Evolutionary conservation across 1,140 invertebrate species (phyloP).

Genomic region (Aleiodes sp.): DNA sequence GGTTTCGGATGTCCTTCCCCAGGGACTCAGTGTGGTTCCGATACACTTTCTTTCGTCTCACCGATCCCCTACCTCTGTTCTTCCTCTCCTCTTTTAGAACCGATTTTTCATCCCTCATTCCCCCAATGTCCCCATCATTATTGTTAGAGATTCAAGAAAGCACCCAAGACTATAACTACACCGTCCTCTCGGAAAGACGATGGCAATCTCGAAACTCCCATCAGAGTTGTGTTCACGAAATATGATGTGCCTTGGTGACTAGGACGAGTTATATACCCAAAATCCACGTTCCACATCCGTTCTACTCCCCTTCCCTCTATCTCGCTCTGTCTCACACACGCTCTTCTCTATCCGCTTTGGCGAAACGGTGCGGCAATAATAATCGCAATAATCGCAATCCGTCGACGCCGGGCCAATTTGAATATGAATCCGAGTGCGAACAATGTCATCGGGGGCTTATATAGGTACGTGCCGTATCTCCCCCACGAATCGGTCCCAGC

Average conservation of each 20-base stretch:
- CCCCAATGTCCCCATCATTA: neutral
- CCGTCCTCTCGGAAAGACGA: constrained; percentile 7
- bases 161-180: neutral
- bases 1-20: constrained; percentile 32
- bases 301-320: neutral
- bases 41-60: neutral
- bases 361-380: constrained; percentile 58
- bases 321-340: neutral
- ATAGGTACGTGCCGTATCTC: constrained; percentile 64
- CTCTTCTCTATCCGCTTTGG: neutral
- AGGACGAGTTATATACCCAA: constrained; percentile 16
- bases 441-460: constrained; percentile 60
- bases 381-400: constrained; percentile 64
- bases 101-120: constrained; percentile 16
- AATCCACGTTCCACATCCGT: constrained; percentile 21
- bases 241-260: constrained; percentile 14
- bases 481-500: constrained; percentile 57
- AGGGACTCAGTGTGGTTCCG: constrained; percentile 14
- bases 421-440: constrained; percentile 67
- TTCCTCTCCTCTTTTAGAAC: neutral
- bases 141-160: constrained; percentile 12
- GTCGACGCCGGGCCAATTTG: constrained; percentile 60
- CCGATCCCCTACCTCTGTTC: neutral
- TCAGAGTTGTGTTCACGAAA: constrained; percentile 17
- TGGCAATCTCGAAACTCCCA: constrained; percentile 14